These are phyloP conservation scores for Malthinus seriepunctatus DNA, from an alignment of 2,888 invertebrate genomes.

Conservation along the genomic window DNA sequence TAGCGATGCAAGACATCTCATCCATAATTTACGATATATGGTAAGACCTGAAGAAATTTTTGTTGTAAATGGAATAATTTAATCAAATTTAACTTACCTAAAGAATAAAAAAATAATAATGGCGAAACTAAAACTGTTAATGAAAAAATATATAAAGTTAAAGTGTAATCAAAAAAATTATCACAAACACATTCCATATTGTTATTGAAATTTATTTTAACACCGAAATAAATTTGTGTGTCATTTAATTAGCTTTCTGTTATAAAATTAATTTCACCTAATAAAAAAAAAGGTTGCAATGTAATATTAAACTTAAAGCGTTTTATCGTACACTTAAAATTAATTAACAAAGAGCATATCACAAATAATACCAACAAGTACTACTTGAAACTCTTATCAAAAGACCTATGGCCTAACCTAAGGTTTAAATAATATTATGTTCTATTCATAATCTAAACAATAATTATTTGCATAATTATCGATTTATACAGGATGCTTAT, in stretches of 20 bases:
- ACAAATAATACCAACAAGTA: constrained; percentile 3
- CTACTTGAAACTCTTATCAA: constrained; percentile 11
- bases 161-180: neutral
- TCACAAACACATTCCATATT: constrained; percentile 2
- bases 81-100: neutral
- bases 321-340: constrained; percentile 4
- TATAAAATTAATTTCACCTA: constrained; percentile 1
- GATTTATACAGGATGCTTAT: neutral
- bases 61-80: too few relatives aligned
- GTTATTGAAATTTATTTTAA: neutral
- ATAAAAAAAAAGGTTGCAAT: neutral
- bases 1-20: constrained; percentile 43
- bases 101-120: neutral
- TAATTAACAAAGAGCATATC: constrained; percentile 5
- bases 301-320: neutral
- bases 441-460: constrained; percentile 5
- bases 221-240: neutral
- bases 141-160: neutral
- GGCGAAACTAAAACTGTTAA: neutral
- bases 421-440: constrained; percentile 6
- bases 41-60: too few relatives aligned
- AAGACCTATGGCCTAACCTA: constrained; percentile 13
- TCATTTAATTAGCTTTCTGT: neutral
- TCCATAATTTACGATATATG: constrained; percentile 44
- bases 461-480: constrained; percentile 2